phyloP scores from a whole-genome alignment of 2,113 vertebrate species.

The Thalassoma bifasciatum region DNA sequence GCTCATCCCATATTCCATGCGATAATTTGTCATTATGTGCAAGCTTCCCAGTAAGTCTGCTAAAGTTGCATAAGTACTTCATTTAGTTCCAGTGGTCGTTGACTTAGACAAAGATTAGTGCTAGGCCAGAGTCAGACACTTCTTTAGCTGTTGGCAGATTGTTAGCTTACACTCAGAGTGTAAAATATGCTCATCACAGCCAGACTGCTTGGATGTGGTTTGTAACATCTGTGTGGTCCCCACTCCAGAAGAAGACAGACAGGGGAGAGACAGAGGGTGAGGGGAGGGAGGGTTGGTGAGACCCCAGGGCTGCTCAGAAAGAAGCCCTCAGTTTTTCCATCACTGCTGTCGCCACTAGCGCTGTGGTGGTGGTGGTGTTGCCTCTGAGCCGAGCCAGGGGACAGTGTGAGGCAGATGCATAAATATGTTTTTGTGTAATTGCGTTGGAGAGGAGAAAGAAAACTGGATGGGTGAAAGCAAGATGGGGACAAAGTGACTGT shows the following conservation, averaged over 20 bases:
- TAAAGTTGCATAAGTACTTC: constrained; percentile 68
- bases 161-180: constrained; percentile 78
- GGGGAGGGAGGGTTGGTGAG: constrained; percentile 48
- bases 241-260: constrained; percentile 78
- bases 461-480: constrained; percentile 43
- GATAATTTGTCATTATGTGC: constrained; percentile 63
- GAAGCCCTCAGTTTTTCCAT: constrained; percentile 81
- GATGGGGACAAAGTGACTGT: constrained; percentile 53
- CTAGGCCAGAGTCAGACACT: constrained; percentile 71
- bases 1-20: constrained; percentile 71
- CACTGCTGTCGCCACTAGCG: constrained; percentile 67
- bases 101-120: constrained; percentile 73
- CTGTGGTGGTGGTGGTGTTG: constrained; percentile 50
- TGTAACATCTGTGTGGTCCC: constrained; percentile 84
- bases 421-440: constrained; percentile 15
- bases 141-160: constrained; percentile 78
- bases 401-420: constrained; percentile 60
- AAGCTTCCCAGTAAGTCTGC: constrained; percentile 63
- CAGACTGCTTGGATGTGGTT: constrained; percentile 84
- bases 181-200: constrained; percentile 83
- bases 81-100: constrained; percentile 67
- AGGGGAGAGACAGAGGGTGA: constrained; percentile 71
- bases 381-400: constrained; percentile 66
- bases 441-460: constrained; percentile 18
- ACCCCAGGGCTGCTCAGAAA: constrained; percentile 71